A percentile compares a stretch with the other conserved stretches of the same genome.
phyloP scores from a whole-genome alignment of 2,888 invertebrate genomes.

The Pandemis cinnamomeana region DNA sequence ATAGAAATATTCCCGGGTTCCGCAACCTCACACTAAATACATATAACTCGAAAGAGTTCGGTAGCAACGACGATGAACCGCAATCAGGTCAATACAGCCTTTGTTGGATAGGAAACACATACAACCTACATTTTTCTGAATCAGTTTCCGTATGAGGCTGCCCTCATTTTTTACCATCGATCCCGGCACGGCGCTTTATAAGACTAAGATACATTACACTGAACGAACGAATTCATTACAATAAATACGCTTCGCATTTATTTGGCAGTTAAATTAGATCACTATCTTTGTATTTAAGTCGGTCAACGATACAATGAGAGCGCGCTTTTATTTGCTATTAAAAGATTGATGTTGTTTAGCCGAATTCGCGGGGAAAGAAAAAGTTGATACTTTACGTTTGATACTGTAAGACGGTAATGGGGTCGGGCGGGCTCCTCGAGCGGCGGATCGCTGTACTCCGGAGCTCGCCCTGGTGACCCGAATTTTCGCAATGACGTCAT shows the following conservation, averaged over 20 bases:
- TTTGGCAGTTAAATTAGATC: constrained; percentile 15
- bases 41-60: not conserved
- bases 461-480: constrained; percentile 76
- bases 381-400: constrained; percentile 9
- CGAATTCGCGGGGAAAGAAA: constrained; percentile 13
- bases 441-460: constrained; percentile 51
- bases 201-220: not conserved
- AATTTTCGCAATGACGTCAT: constrained; percentile 79
- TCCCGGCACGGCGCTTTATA: not conserved
- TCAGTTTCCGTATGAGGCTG: not conserved
- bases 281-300: not conserved
- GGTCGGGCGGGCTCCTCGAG: constrained; percentile 50
- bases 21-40: not conserved
- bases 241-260: constrained; percentile 3
- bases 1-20: not conserved
- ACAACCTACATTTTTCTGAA: constrained; percentile 12
- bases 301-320: constrained; percentile 23
- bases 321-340: constrained; percentile 8
- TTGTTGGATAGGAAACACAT: constrained; percentile 1
- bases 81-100: constrained; percentile 2
- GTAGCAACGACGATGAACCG: not conserved
- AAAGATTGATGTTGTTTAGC: constrained; percentile 23
- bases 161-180: constrained; percentile 8
- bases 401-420: constrained; percentile 47
- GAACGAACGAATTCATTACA: not conserved